Percentiles rank a stretch among this genome's conserved stretches.
Conservation (phyloP, 2,888 invertebrate genomes). For the Himalopsyche kuldschensis region DNA sequence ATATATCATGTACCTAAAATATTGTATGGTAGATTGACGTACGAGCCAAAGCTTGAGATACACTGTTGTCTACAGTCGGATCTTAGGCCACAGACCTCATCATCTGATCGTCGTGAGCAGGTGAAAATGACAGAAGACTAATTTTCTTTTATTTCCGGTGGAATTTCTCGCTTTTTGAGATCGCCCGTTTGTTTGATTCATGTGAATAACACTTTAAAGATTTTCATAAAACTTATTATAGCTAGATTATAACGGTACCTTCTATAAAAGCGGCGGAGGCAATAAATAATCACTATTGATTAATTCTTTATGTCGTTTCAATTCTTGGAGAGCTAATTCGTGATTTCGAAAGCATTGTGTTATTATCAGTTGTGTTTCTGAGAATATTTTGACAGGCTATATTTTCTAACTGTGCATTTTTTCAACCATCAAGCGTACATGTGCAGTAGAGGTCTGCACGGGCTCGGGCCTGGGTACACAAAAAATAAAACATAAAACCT, state of each 20-base stretch:
- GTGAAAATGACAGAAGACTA: constrained; percentile 33
- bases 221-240: background rate
- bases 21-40: background rate
- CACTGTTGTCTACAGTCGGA: background rate
- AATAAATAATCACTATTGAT: background rate
- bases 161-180: background rate
- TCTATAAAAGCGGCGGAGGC: background rate
- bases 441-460: no score
- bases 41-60: background rate
- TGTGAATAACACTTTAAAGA: background rate
- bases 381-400: no score
- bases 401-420: no score
- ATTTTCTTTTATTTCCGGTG: constrained; percentile 26
- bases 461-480: no score
- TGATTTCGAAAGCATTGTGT: background rate
- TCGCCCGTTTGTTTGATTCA: background rate
- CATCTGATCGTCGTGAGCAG: constrained; percentile 27
- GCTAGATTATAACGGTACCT: background rate
- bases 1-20: no score
- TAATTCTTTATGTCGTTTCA: background rate
- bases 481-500: no score
- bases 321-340: background rate
- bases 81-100: constrained; percentile 9
- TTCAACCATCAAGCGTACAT: no score
- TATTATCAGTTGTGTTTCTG: background rate